Evolutionary conservation across 2,113 vertebrate species (phyloP), one percentile per base, ranked within the genome.

Genomic region (Cyrtonyx montezumae): DNA sequence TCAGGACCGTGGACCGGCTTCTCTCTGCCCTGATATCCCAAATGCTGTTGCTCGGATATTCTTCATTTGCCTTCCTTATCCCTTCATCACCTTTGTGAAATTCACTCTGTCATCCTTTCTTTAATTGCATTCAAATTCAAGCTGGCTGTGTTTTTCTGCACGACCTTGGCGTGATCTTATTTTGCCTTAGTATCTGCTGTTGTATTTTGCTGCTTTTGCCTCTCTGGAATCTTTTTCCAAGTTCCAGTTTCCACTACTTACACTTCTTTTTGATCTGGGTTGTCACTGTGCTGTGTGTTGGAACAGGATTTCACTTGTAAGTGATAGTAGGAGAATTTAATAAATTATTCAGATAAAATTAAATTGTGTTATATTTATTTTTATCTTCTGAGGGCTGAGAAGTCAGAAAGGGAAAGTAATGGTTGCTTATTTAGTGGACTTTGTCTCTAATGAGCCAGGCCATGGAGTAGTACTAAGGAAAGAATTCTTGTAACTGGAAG

Each of bases 41-140:
- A 95, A 93, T 77, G 78, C 88, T 82, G 86, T 96, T 96, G 88
- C 94, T 95, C 92, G 88, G 92, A 91, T 92, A 88, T 88, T 93
- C 30, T 95, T 90, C 91, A 82, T 79, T 87, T 94, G 79, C 51
- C 75, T 37, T 68, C 76, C 82, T 84, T 90, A 84, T 62, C 87
- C 83, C 63, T 67, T 87, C 74, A 80, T 76, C 83, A 79, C 70
- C 88, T 90, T 92, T 75, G 91, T 96, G 88, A 94, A 90, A 94
- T 96, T 92, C 83, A 81, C 16, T 71, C 66, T 81, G 80, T 79
- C 63, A 62, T 91, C 84, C 23, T 55, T 88, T 78, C 85, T 88
- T 94, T 95, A 95, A 96, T 95, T 94, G 30, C 86, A 94, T 96
- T 94, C 74, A 87, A 62, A 92, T 88, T 92, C 48, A 82, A 51